Base-by-base conservation (phyloP, 2,888 invertebrate genomes). In the Neelides folsomi region DNA sequence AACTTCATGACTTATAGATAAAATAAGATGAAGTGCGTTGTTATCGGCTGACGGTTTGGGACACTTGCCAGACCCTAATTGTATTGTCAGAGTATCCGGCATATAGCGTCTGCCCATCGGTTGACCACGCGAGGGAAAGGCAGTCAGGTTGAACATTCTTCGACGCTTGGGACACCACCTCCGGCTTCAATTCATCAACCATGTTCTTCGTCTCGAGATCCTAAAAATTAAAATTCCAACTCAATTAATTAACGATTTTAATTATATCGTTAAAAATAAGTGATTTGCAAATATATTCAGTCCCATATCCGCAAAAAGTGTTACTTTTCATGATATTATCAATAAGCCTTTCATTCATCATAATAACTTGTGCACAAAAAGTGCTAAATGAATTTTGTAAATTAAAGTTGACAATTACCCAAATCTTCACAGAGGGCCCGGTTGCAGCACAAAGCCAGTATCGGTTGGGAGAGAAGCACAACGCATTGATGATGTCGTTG, bases 361-460 rank as follows among this genome's bases (percentile, higher is more conserved):
- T 54, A 49, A 53, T 20, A 18, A 46, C 35, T 27, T 27, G 3
- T 27, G 27, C n/a, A n/a, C n/a, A n/a, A n/a, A n/a, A n/a, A n/a
- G n/a, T n/a, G n/a, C n/a, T n/a, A n/a, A n/a, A n/a, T 27, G 4
- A 27, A 5, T 3, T 27, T 27, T 7, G 27, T 27, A 1, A 18
- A 19, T 2, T 12, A 46, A 35, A 39, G n/a, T n/a, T n/a, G n/a
- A n/a, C n/a, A n/a, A n/a, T 68, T 76, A 83, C 83, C 97, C 97
- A 98, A 71, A 98, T 97, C 76, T 94, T 95, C 72, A 98, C 95
- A 66, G 86, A 86, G 60, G 94, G 89, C 66, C 97, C 97, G 68
- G 89, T 95, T 18, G 98, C 98, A 69, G 95, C 98, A 73, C 98
- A 98, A 62, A 99, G 79, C 98, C 98, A 98, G 71, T 98, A 98